Evolutionary conservation across 2,888 invertebrate species (phyloP).

Genomic region (Hemaris fuciformis): DNA sequence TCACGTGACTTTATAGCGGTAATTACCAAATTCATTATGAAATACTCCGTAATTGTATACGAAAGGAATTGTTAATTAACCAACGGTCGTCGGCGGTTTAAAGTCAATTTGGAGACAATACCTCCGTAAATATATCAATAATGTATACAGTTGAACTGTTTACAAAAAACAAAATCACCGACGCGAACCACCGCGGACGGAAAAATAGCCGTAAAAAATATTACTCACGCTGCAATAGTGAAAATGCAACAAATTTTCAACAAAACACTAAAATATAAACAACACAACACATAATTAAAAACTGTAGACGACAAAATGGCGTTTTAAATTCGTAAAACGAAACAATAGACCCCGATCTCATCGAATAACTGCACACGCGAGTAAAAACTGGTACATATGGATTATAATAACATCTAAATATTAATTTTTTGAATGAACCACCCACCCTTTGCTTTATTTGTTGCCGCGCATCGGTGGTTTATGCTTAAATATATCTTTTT

Average conservation of each 20-base stretch:
- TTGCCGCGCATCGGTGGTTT: conserved; percentile 25
- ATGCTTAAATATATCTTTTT: conserved; percentile 33
- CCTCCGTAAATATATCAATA: background rate
- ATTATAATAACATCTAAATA: conserved; percentile 51
- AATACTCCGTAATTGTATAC: background rate
- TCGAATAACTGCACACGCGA: conserved; percentile 75
- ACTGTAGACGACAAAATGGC: conserved; percentile 59
- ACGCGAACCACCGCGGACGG: background rate
- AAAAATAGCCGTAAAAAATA: background rate
- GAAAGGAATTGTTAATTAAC: too few species aligned
- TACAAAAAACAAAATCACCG: background rate
- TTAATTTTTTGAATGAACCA: conserved; percentile 62
- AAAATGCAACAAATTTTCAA: conserved; percentile 21
- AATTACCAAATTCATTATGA: background rate
- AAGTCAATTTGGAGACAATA: background rate
- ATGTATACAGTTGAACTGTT: background rate
- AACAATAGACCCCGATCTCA: conserved; percentile 67
- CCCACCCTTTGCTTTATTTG: conserved; percentile 51
- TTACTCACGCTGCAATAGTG: background rate
- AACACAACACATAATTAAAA: conserved; percentile 20
- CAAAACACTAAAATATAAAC: conserved; percentile 15
- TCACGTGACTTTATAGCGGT: background rate
- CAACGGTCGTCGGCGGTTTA: too few species aligned
- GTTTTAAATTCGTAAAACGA: conserved; percentile 58
- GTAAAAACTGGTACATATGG: conserved; percentile 55